These are phyloP conservation scores for Brassicogethes aeneus DNA, from an alignment of 2,888 invertebrate genomes.

Conservation along the genomic window DNA sequence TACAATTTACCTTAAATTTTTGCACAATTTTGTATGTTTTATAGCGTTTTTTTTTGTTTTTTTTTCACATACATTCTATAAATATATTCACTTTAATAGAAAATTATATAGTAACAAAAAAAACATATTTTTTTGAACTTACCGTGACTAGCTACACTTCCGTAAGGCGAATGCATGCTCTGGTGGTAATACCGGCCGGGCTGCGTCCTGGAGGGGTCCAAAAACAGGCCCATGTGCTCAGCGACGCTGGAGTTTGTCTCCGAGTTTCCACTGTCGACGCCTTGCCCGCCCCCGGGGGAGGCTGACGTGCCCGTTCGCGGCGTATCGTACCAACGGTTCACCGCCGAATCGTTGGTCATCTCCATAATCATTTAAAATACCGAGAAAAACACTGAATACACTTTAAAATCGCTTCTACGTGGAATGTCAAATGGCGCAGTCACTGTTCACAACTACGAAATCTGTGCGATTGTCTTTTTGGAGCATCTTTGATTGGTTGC, in stretches of 20 bases:
- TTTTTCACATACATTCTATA: too few relatives aligned
- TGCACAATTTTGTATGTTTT: too few relatives aligned
- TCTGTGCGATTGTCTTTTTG: too few relatives aligned
- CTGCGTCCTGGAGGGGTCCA: conserved; percentile 40
- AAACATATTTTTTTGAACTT: conserved; percentile 25
- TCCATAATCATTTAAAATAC: conserved; percentile 40
- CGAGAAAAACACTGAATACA: too few relatives aligned
- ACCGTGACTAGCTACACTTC: conserved; percentile 40
- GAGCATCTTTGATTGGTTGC: too few relatives aligned
- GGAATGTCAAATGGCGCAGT: too few relatives aligned
- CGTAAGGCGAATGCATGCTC: conserved; percentile 43
- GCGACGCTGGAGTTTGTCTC: conserved; percentile 40
- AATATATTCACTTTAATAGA: too few relatives aligned
- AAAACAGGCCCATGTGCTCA: conserved; percentile 43
- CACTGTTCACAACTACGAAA: too few relatives aligned
- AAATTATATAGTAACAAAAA: too few relatives aligned
- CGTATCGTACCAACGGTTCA: conserved; percentile 43
- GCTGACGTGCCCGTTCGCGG: conserved; percentile 39
- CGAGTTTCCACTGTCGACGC: conserved; percentile 29
- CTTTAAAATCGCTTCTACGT: too few relatives aligned
- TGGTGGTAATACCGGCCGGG: conserved; percentile 42
- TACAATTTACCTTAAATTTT: too few relatives aligned
- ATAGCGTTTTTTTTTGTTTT: too few relatives aligned
- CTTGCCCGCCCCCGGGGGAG: conserved; percentile 34
- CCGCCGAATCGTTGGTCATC: conserved; percentile 41